Percentiles rank a stretch among this genome's conserved stretches.
Evolutionary conservation across 2,888 invertebrate species (phyloP).

Genomic region (Halocaridina rubra): DNA sequence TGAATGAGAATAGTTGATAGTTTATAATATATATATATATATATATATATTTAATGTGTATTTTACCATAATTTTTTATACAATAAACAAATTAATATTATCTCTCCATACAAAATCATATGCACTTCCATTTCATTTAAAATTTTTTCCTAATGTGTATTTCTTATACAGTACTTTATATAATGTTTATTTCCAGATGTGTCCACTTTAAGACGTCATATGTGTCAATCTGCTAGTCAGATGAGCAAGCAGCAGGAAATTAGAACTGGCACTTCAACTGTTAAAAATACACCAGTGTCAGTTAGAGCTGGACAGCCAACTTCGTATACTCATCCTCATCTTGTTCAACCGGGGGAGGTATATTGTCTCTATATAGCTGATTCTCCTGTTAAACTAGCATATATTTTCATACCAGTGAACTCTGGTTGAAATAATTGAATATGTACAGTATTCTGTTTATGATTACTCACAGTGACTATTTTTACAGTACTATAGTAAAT

Average conservation of each 20-base stretch:
- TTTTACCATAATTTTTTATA: neutral
- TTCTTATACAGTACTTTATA: too few species aligned
- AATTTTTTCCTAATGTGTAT: too few species aligned
- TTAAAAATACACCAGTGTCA: neutral
- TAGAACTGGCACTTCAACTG: neutral
- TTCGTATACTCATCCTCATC: conserved; percentile 58
- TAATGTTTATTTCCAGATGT: too few species aligned
- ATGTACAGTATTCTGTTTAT: too few species aligned
- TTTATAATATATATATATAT: neutral
- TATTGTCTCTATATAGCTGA: neutral
- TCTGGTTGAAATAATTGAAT: neutral
- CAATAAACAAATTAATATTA: neutral
- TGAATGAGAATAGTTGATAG: too few species aligned
- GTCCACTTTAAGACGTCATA: neutral
- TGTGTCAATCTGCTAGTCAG: conserved; percentile 36
- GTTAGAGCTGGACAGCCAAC: conserved; percentile 50
- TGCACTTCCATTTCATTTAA: neutral
- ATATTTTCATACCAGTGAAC: neutral
- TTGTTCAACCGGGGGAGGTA: conserved; percentile 50
- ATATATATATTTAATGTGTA: neutral
- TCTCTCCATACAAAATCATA: neutral
- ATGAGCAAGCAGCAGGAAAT: conserved; percentile 22
- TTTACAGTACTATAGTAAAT: too few species aligned
- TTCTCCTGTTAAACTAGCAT: neutral
- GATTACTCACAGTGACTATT: too few species aligned